Evolutionary conservation across 2,113 vertebrate genomes (phyloP), one percentile per base, ranked within the genome.

Genomic region (Hippopotamus amphibius): DNA sequence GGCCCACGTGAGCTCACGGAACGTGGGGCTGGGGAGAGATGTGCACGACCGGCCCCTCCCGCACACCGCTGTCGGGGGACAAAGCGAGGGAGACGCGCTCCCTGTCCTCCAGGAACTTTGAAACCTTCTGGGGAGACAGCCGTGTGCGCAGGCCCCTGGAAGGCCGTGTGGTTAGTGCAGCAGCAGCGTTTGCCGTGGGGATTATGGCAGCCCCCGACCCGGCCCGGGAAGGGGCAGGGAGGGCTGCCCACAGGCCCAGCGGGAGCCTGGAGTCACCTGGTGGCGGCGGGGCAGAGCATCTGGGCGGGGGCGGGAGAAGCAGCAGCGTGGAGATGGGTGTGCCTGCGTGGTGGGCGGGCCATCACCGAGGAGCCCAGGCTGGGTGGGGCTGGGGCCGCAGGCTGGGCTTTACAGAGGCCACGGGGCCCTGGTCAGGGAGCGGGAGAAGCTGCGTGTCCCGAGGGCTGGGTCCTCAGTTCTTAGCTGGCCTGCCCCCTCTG

Each of bases 401-500:
- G 4, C 53, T 15, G 50, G n/a, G 17, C 88, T 76, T 68, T 6
- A 12, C 2, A 0, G 66, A 61, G 72, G 65, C 55, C 65, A 2
- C 11, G 22, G 71, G 19, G 7, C 4, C 12, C 65, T 11, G 13
- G 53, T 8, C 72, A n/a, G 19, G 63, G 24, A 8, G 57, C 43
- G 5, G 24, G 74, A 59, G 55, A 26, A 30, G 28, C 22, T 33
- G 43, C 0, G 2, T 15, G 55, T 16, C 37, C 0, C 6, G 3
- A 4, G 19, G 41, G 28, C 43, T 2, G 0, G 66, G n/a, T 16
- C 74, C 6, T 28, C 4, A 1, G 50, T 1, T n/a, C 76, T 93
- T 50, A 5, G 53, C 80, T 13, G n/a, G 84, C 95, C 97, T 82
- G 90, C 94, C n/a, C 16, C 86, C 50, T n/a, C 85, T 96, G 97